Percentiles rank a stretch among this genome's conserved stretches.
phyloP scores from a whole-genome alignment of 2,797 vertebrate genomes.

The Typhlichthys subterraneus region DNA sequence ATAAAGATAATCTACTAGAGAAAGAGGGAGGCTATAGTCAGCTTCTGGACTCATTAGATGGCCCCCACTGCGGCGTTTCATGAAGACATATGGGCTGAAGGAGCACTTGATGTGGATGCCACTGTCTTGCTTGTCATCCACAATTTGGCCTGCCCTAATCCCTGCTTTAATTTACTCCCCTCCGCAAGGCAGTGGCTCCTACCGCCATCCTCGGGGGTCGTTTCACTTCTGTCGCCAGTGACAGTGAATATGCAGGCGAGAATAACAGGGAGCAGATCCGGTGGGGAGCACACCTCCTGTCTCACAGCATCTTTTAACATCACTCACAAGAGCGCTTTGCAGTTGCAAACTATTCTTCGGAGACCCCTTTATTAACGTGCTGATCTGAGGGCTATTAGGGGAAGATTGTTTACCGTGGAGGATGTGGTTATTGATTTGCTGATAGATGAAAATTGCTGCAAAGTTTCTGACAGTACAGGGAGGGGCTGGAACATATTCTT shows the following conservation, averaged over 20 bases:
- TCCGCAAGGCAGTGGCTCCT: constrained; percentile 85
- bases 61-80: constrained; percentile 75
- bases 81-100: constrained; percentile 89
- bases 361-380: constrained; percentile 83
- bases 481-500: constrained; percentile 63
- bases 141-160: constrained; percentile 90
- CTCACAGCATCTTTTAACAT: constrained; percentile 87
- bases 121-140: constrained; percentile 91
- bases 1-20: not conserved
- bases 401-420: constrained; percentile 63
- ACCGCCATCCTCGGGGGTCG: constrained; percentile 91
- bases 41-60: constrained; percentile 69
- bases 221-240: constrained; percentile 90
- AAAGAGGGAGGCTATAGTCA: constrained; percentile 18
- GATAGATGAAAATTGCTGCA: constrained; percentile 61
- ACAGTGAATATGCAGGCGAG: constrained; percentile 93
- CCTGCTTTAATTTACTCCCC: constrained; percentile 96
- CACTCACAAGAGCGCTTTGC: constrained; percentile 86
- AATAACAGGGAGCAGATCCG: constrained; percentile 89
- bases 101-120: constrained; percentile 79
- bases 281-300: constrained; percentile 83
- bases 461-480: constrained; percentile 64
- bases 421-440: constrained; percentile 78
- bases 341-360: constrained; percentile 87
- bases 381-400: constrained; percentile 79